Conservation (phyloP, 2,888 invertebrate genomes). For the Antitype chi region DNA sequence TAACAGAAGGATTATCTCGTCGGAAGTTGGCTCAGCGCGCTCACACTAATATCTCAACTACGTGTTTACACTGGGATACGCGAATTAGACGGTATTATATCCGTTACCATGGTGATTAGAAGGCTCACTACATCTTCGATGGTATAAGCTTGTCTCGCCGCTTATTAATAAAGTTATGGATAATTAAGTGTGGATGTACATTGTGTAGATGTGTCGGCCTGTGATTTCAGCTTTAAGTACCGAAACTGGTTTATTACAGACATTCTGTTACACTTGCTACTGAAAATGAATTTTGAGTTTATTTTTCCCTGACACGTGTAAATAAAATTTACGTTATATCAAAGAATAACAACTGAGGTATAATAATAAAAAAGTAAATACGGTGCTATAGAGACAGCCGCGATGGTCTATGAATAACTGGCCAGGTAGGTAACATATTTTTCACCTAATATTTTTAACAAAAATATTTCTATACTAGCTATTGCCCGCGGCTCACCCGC, state of each 20-base stretch:
- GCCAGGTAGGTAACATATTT: background rate
- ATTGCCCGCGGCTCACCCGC: too few relatives aligned
- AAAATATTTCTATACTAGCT: background rate
- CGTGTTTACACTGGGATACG: constrained; percentile 63
- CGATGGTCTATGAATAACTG: background rate
- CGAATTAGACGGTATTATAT: constrained; percentile 59
- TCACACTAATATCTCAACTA: constrained; percentile 64
- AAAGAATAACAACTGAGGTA: background rate
- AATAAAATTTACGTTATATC: background rate
- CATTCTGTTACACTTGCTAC: constrained; percentile 6
- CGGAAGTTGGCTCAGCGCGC: constrained; percentile 61
- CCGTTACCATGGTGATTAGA: constrained; percentile 60
- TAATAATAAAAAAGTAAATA: background rate
- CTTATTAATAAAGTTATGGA: constrained; percentile 44
- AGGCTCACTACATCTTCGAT: constrained; percentile 43
- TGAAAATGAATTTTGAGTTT: background rate
- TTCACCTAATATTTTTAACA: background rate
- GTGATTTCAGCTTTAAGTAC: background rate
- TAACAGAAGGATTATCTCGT: constrained; percentile 67
- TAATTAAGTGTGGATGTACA: constrained; percentile 19
- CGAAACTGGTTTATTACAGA: background rate
- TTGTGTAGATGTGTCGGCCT: background rate
- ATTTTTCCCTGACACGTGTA: background rate
- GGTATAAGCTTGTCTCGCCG: constrained; percentile 32
- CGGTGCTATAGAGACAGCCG: background rate